phyloP scores from a whole-genome alignment of 1,140 invertebrate species.

The Drosophila punjabiensis region DNA sequence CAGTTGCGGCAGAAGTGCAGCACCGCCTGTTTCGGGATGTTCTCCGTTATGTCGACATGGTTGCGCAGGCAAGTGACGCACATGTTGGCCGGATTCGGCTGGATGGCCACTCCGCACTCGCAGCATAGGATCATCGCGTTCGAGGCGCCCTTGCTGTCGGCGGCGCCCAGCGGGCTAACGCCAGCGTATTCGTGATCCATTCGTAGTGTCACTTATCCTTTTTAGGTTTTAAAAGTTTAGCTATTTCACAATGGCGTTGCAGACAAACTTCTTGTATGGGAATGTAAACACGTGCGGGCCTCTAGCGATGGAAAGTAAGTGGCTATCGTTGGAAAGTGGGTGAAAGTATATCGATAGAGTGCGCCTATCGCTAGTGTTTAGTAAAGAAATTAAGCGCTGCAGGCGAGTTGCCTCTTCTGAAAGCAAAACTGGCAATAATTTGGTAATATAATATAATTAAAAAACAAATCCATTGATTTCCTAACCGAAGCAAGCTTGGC shows the following conservation, averaged over 20 bases:
- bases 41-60: constrained; percentile 97
- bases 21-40: constrained; percentile 97
- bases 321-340: not conserved
- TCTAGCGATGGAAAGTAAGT: constrained; percentile 12
- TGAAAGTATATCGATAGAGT: constrained; percentile 7
- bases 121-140: constrained; percentile 88
- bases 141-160: constrained; percentile 14
- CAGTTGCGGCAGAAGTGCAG: constrained; percentile 96
- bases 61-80: constrained; percentile 96
- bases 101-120: constrained; percentile 92
- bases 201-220: not conserved
- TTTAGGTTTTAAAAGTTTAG: not conserved
- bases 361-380: not conserved
- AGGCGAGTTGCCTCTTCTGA: not conserved
- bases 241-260: constrained; percentile 33
- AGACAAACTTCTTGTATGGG: constrained; percentile 22
- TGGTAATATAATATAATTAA: not conserved
- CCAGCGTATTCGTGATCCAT: constrained; percentile 63
- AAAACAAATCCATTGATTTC: not conserved
- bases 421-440: not conserved
- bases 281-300: constrained; percentile 64
- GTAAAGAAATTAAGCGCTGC: not conserved
- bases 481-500: not conserved
- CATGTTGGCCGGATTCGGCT: constrained; percentile 99
- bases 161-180: constrained; percentile 44